phyloP scores from a whole-genome alignment of 2,888 invertebrate species.

The Petrolisthes cinctipes region DNA sequence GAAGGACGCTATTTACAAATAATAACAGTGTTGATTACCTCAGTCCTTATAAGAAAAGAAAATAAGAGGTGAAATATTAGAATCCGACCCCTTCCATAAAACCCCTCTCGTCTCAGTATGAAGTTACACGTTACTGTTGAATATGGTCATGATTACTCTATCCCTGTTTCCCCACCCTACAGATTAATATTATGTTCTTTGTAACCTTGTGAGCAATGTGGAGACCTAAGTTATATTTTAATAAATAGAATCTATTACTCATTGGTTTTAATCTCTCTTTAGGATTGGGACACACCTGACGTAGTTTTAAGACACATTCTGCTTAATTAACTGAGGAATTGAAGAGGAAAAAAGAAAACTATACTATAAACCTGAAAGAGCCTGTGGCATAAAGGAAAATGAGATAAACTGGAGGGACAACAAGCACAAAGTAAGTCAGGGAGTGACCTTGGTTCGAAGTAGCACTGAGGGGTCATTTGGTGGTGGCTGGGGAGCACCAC shows the following conservation, averaged over 20 bases:
- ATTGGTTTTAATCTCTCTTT: background rate
- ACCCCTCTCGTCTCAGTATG: conserved; percentile 5
- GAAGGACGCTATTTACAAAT: background rate
- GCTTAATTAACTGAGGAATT: too few relatives aligned
- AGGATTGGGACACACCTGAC: background rate
- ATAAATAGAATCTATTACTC: conserved; percentile 56
- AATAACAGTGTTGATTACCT: background rate
- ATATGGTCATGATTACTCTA: background rate
- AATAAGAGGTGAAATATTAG: background rate
- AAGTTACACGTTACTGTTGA: conserved; percentile 11
- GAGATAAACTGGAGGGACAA: too few relatives aligned
- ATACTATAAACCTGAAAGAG: too few relatives aligned
- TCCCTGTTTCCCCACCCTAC: background rate
- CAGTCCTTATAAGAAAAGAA: conserved; percentile 6
- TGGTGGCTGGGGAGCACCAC: too few relatives aligned
- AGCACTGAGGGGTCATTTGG: too few relatives aligned
- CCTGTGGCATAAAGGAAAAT: too few relatives aligned
- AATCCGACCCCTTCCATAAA: background rate
- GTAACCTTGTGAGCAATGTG: conserved; percentile 60
- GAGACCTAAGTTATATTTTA: conserved; percentile 62
- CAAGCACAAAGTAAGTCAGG: too few relatives aligned
- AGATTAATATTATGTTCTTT: conserved; percentile 42
- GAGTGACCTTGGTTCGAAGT: too few relatives aligned
- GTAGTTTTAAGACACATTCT: too few relatives aligned
- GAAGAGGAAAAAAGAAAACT: background rate